Evolutionary conservation across 2,888 invertebrate genomes (phyloP), one percentile per base, ranked within the genome.

Genomic region (Papilio demoleus): DNA sequence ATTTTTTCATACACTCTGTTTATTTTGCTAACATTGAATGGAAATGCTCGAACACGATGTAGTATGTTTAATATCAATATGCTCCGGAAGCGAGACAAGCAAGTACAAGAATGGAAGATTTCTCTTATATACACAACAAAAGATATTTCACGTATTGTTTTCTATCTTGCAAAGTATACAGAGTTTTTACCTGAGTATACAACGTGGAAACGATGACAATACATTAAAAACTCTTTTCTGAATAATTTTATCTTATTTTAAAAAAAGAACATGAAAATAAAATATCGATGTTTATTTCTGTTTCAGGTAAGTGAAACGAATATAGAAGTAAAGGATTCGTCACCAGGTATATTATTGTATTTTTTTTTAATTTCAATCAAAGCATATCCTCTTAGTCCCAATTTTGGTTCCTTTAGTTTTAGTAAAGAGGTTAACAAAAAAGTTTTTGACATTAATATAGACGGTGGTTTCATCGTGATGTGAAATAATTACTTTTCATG

Each of bases 291-390:
- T 31, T 6, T 11, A n/a, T 56, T 56, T 31, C 9, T 56, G 9
- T 56, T 56, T 56, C 53, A 56, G 53, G 53, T 56, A 31, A 56
- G 53, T 56, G 53, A 17, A 31, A 2, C 31, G 27, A 53, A 31
- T 17, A 56, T 2, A 56, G 17, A 31, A 31, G 27, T 56, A 8
- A 31, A 31, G 24, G 24, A 22, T 56, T 56, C 17, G n/a, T 17
- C n/a, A 27, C 17, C 53, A 56, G 53, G 53, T 56, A 56, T n/a
- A 1, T n/a, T 56, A 31, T 56, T 14, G 53, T 0, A 9, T 17
- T 17, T 19, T 1, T 17, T 45, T 19, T 42, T 31, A 31, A 4
- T 31, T 31, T 31, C 31, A 31, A n/a, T n/a, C n/a, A n/a, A n/a
- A n/a, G n/a, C n/a, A n/a, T n/a, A n/a, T n/a, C n/a, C n/a, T n/a